A percentile compares a stretch with the other conserved stretches of the same genome.
These are phyloP conservation scores for Catocala nupta DNA, from an alignment of 2,888 invertebrate species.

Conservation along the genomic window DNA sequence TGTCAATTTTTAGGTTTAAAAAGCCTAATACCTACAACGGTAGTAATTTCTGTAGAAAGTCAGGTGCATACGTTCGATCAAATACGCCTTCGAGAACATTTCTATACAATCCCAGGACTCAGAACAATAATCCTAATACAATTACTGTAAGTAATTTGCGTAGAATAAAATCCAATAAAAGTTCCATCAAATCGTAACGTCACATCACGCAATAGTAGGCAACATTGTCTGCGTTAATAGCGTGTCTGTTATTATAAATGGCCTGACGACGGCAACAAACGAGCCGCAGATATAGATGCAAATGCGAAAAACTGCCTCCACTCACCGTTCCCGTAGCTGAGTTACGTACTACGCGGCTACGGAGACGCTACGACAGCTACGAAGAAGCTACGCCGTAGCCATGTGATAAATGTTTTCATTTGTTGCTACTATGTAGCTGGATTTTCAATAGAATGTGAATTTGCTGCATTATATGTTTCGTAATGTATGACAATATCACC, in stretches of 20 bases:
- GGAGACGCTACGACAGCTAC: conserved; percentile 7
- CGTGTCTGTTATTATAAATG: conserved; percentile 27
- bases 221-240: conserved; percentile 5
- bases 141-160: no score
- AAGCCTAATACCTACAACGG: no score
- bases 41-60: no score
- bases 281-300: conserved; percentile 42
- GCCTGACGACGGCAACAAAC: conserved; percentile 27
- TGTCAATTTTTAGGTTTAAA: no score
- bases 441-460: background rate
- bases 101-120: no score
- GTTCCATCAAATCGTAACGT: background rate
- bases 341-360: conserved; percentile 10
- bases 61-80: no score
- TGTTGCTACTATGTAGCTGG: conserved; percentile 6
- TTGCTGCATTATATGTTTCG: background rate
- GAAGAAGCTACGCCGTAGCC: conserved; percentile 1
- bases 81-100: no score
- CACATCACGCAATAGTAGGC: background rate
- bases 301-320: conserved; percentile 37
- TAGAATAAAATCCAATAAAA: background rate
- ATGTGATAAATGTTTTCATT: conserved; percentile 33
- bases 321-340: background rate
- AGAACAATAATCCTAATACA: no score
- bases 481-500: background rate